Percentiles rank a stretch among this genome's conserved stretches.
Conservation (phyloP, 2,888 invertebrate species). For the Cephonodes hylas region DNA sequence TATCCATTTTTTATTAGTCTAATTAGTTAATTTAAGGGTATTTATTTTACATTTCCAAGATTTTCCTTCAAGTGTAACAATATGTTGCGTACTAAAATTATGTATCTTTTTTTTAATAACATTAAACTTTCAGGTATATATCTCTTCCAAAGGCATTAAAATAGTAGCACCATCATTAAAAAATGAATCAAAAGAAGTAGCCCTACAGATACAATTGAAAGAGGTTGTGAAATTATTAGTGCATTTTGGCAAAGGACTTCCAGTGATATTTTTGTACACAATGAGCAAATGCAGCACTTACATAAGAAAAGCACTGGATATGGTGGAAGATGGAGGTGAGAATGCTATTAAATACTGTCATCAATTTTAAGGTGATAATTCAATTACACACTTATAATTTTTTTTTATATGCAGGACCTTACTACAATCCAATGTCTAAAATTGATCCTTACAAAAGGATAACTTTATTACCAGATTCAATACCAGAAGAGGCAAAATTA, state of each 20-base stretch:
- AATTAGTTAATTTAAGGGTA: too few relatives aligned
- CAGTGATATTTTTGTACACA: slow-evolving; percentile 90
- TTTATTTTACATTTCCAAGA: too few relatives aligned
- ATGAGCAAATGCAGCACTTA: slow-evolving; percentile 84
- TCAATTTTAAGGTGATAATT: neutral
- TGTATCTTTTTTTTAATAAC: too few relatives aligned
- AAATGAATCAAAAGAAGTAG: slow-evolving; percentile 78
- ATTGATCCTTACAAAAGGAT: slow-evolving; percentile 87
- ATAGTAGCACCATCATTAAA: slow-evolving; percentile 82
- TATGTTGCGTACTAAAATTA: too few relatives aligned
- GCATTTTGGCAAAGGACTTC: slow-evolving; percentile 88
- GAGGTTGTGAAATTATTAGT: slow-evolving; percentile 88
- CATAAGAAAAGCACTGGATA: slow-evolving; percentile 86
- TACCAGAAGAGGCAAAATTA: slow-evolving; percentile 84
- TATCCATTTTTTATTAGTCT: too few relatives aligned
- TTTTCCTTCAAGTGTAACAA: too few relatives aligned
- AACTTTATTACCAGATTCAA: slow-evolving; percentile 86
- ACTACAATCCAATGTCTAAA: slow-evolving; percentile 82
- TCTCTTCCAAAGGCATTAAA: slow-evolving; percentile 81
- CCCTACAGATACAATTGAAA: slow-evolving; percentile 84
- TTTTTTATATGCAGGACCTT: slow-evolving; percentile 63
- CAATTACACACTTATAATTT: neutral
- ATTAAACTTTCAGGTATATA: slow-evolving; percentile 73
- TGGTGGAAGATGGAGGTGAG: slow-evolving; percentile 80
- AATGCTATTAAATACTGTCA: neutral